A percentile compares a stretch with the other conserved stretches of the same genome.
Conservation (phyloP, 1,140 invertebrate genomes). For the Seison nebaliae region DNA sequence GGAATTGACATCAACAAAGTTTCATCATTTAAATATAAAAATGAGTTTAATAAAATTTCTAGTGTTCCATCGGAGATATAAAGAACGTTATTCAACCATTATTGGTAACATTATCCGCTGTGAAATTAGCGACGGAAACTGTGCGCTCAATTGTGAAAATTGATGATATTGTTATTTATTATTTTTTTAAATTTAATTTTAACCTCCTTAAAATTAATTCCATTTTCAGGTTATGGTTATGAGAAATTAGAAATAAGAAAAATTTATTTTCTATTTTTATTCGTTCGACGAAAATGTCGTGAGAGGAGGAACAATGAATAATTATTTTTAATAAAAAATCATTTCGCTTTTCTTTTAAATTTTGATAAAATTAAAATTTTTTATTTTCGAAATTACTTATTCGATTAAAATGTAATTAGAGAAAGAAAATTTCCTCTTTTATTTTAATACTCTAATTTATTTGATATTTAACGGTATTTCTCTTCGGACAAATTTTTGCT, state of each 20-base stretch:
- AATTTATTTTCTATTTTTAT: background rate
- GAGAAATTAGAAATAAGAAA: background rate
- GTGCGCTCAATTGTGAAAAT: conserved; percentile 92
- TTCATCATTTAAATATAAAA: conserved; percentile 1
- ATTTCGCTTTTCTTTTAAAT: background rate
- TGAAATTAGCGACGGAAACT: conserved; percentile 78
- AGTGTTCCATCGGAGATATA: conserved; percentile 17
- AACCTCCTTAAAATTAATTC: background rate
- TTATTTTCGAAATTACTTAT: too few relatives aligned
- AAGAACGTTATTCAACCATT: conserved; percentile 93
- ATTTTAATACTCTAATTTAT: too few relatives aligned
- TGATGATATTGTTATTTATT: conserved; percentile 50
- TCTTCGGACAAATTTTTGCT: too few relatives aligned
- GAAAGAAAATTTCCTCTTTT: too few relatives aligned
- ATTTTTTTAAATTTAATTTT: background rate
- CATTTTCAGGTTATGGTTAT: background rate
- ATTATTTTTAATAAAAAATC: background rate
- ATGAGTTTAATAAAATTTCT: background rate
- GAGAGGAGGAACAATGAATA: background rate
- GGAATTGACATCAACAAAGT: conserved; percentile 79
- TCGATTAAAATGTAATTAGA: too few relatives aligned
- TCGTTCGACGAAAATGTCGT: background rate
- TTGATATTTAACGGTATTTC: too few relatives aligned
- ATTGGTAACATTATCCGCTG: conserved; percentile 67
- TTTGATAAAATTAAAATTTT: too few relatives aligned